Evolutionary conservation across 1,140 invertebrate genomes (phyloP), one percentile per base, ranked within the genome.

Genomic region (Drosophila nebulosa): DNA sequence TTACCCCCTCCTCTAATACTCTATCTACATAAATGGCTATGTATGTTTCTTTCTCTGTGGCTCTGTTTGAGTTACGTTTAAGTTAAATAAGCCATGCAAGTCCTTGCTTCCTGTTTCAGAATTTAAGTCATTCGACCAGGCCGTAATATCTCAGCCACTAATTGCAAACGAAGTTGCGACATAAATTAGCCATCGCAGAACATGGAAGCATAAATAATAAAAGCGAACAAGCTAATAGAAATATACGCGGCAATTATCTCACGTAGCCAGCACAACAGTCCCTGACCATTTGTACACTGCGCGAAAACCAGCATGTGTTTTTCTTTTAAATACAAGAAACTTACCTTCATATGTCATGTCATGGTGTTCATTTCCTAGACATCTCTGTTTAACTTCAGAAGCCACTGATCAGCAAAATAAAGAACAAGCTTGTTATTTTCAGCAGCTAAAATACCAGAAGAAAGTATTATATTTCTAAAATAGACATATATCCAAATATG

Each of bases 41-140:
- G 30, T 32, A 10, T 68, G 60, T 66, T 27, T 69, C 52, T 71
- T 26, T 72, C 60, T 64, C 14, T 62, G 70, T 62, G 57, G 39
- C 39, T 6, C 16, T 86, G 74, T 88, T 88, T 88, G 78, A 88
- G 70, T 88, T 85, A 61, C 70, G 78, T 81, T 85, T 88, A 88
- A 85, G 81, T 85, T 85, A 81, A 85, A 85, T 88, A 85, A 88
- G 80, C 78, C 81, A 74, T 70, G 81, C 59, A 65, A 84, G 79
- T 79, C 52, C 63, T 32, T 10, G 67, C 42, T 61, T 67, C n/a
- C 50, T 18, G 35, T 35, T 42, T 4, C 16, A 10, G 35, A 58
- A 69, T 86, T 86, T 62, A 80, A 86, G 60, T 77, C 39, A 21
- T 7, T 46, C 7, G 39, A 21, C 16, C 16, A 21, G 39, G 51